Conservation (phyloP, 2,888 invertebrate species). For the Strigamia maritima region DNA sequence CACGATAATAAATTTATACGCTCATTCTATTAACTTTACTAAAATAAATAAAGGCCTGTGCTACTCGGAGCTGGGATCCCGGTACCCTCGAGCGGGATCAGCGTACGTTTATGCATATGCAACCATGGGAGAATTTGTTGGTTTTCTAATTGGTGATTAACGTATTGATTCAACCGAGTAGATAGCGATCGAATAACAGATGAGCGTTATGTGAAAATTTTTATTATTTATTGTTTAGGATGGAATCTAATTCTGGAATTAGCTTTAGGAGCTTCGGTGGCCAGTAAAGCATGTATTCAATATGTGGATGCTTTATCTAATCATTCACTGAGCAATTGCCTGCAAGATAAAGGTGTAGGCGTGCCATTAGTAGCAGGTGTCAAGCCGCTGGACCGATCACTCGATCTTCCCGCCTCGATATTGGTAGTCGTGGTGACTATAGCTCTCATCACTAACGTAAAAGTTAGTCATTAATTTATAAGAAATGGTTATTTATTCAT, state of each 20-base stretch:
- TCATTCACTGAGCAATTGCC: neutral
- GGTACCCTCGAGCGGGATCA: slow-evolving; percentile 44
- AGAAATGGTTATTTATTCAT: neutral
- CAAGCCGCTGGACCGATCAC: slow-evolving; percentile 34
- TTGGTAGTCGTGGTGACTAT: slow-evolving; percentile 16
- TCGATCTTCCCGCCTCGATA: slow-evolving; percentile 36
- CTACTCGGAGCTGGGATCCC: slow-evolving; percentile 44
- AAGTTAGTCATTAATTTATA: slow-evolving; percentile 5
- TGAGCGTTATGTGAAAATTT: neutral
- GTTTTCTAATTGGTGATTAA: slow-evolving; percentile 40
- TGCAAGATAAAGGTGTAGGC: slow-evolving; percentile 35
- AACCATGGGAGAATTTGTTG: slow-evolving; percentile 43
- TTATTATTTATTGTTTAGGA: slow-evolving; percentile 38
- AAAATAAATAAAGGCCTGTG: slow-evolving; percentile 43
- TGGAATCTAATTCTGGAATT: slow-evolving; percentile 44
- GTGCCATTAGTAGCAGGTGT: slow-evolving; percentile 25
- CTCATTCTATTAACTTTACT: neutral
- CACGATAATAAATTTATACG: neutral
- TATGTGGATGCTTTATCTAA: slow-evolving; percentile 43
- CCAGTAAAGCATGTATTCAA: slow-evolving; percentile 43
- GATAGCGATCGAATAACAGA: neutral
- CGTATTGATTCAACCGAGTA: neutral
- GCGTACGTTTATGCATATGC: slow-evolving; percentile 44
- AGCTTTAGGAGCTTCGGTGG: slow-evolving; percentile 42
- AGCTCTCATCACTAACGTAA: slow-evolving; percentile 27